Conservation (phyloP, 2,888 invertebrate genomes). For the Sympetrum striolatum region DNA sequence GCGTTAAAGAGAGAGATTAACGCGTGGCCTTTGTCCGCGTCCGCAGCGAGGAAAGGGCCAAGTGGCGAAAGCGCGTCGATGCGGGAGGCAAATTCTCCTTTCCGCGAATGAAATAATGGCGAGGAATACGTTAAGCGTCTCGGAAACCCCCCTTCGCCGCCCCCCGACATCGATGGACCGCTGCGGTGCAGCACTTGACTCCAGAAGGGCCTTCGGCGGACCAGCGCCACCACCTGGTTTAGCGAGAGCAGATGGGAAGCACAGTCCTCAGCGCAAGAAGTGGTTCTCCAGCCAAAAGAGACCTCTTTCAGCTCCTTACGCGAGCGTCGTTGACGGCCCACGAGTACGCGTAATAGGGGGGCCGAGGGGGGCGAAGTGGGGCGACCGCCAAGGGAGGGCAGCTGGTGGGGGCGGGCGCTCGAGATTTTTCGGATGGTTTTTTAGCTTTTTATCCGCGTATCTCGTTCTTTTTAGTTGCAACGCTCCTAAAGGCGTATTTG, state of each 20-base stretch:
- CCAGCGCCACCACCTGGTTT: neutral
- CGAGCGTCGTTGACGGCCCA: neutral
- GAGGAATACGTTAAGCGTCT: neutral
- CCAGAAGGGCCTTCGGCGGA: neutral
- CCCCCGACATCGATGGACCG: neutral
- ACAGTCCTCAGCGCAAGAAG: neutral
- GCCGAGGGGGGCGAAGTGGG: neutral
- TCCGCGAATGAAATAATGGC: neutral
- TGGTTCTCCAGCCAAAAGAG: neutral
- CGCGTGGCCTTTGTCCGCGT: no score
- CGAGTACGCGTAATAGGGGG: neutral
- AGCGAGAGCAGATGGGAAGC: neutral
- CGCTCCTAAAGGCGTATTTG: neutral
- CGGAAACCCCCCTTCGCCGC: neutral
- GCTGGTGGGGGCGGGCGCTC: neutral
- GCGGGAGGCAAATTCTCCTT: neutral
- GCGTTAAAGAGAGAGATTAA: neutral
- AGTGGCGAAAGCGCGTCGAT: neutral
- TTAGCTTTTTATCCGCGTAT: neutral
- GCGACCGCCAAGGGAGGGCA: neutral
- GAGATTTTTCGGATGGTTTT: neutral
- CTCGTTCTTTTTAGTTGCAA: neutral
- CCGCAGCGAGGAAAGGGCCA: neutral
- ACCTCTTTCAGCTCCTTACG: neutral
- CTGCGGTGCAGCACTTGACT: neutral